These are phyloP conservation scores for Pseudococcus jackbeardsleyi DNA, from an alignment of 2,888 invertebrate species.

Conservation along the genomic window DNA sequence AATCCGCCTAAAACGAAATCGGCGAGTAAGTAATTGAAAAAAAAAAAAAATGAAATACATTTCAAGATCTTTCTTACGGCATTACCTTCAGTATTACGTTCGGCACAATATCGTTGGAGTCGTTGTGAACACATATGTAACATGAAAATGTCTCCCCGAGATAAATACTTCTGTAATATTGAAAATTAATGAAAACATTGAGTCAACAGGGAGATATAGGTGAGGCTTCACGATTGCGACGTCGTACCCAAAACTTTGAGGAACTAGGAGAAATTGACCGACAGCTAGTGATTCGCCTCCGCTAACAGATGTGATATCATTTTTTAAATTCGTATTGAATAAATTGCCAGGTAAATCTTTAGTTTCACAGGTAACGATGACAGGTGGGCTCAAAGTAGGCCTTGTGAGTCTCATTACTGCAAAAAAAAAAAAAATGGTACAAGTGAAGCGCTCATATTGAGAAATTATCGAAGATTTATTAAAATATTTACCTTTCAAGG, in stretches of 20 bases:
- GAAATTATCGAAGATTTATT: background rate
- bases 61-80: background rate
- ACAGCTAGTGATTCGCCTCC: slow-evolving; percentile 86
- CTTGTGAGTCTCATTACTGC: slow-evolving; percentile 94
- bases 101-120: slow-evolving; percentile 85
- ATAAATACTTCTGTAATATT: slow-evolving; percentile 84
- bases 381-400: slow-evolving; percentile 87
- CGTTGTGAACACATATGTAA: slow-evolving; percentile 97
- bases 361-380: slow-evolving; percentile 86
- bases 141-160: slow-evolving; percentile 98
- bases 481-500: slow-evolving; percentile 73
- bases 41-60: slow-evolving; percentile 11
- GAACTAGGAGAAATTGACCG: slow-evolving; percentile 91
- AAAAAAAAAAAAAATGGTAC: slow-evolving; percentile 68
- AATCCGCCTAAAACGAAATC: slow-evolving; percentile 78
- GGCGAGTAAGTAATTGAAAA: background rate
- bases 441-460: slow-evolving; percentile 6
- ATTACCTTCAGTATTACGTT: slow-evolving; percentile 86
- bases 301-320: slow-evolving; percentile 86
- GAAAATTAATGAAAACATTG: background rate
- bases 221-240: background rate
- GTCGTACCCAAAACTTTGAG: slow-evolving; percentile 91
- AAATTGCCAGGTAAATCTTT: slow-evolving; percentile 87
- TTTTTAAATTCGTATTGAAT: slow-evolving; percentile 82
- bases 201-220: background rate